Percentiles rank a stretch among this genome's conserved stretches.
Conservation (phyloP, 2,113 vertebrate genomes). For the Nothobranchius kuhntae region DNA sequence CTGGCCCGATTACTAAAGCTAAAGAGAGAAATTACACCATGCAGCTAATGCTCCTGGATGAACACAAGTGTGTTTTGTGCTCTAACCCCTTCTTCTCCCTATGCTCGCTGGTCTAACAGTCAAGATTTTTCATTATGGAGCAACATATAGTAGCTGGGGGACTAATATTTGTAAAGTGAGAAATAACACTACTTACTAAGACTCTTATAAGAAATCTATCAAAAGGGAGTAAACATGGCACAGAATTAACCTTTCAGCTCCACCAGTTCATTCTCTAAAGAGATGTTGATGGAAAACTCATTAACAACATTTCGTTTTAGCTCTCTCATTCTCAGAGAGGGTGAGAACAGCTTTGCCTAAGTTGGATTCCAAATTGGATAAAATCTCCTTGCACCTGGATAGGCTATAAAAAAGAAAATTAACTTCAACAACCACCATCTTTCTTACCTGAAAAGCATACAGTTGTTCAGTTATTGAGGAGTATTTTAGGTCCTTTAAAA, state of each 20-base stretch:
- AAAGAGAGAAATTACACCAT: background rate
- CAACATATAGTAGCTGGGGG: background rate
- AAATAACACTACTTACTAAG: background rate
- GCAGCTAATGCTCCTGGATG: background rate
- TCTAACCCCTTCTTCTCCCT: background rate
- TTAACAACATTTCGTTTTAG: background rate
- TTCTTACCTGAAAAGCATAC: constrained; percentile 18
- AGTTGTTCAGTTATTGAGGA: background rate
- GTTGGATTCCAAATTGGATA: constrained; percentile 6
- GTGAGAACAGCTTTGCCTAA: background rate
- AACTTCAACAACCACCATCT: background rate
- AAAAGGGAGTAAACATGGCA: too few species aligned
- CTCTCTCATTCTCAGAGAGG: background rate
- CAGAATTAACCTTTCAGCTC: background rate
- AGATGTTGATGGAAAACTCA: constrained; percentile 6
- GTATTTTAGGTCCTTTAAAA: background rate
- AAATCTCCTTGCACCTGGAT: background rate
- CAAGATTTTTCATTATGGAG: background rate
- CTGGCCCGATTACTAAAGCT: background rate
- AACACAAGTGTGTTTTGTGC: background rate
- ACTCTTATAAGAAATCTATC: background rate
- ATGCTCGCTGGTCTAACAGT: background rate
- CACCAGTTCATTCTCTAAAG: background rate
- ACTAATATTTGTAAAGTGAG: background rate
- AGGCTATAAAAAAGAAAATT: background rate